Evolutionary conservation across 2,888 invertebrate genomes (phyloP), one percentile per base, ranked within the genome.

Genomic region (Mylabris sibirica): DNA sequence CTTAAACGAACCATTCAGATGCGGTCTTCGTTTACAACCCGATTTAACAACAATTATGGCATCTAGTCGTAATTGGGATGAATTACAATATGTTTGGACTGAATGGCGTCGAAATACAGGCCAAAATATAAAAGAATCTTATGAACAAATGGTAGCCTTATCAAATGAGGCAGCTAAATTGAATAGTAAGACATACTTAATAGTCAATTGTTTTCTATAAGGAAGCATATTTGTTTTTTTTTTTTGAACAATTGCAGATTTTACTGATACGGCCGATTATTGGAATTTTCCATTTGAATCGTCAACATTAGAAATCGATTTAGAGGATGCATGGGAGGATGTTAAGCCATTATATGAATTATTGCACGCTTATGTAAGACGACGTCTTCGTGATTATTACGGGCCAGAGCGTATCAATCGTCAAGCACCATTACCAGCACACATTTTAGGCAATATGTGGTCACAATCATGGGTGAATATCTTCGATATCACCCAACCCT

Each of bases 241-340:
- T n/a, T n/a, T n/a, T n/a, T n/a, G n/a, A n/a, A 30, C 1, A 26
- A 57, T 86, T 86, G 3, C 83, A 96, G 97, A 95, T 86, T 95
- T 95, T 76, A 92, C 92, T 1, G 93, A 96, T 79, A 93, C 93
- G 0, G 93, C 95, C 0, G 94, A 93, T 35, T 94, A 94, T 80
- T 97, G 97, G 96, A 92, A 93, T 86, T 92, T 93, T 78, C 92
- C 92, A 0, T 98, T 95, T 80, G 95, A 96, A 78, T 91, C 92
- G 0, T 86, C 88, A 0, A 90, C 91, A 68, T 91, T 97, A 80
- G 89, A 91, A 64, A 87, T 91, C 69, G 95, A 96, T 76, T 85
- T 97, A 24, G 94, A 94, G 66, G 91, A 91, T 71, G 91, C 93
- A 59, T 96, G 95, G 94, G 91, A 92, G 80, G 91, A 92, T 85